Percentiles rank a stretch among this genome's conserved stretches.
Conservation (phyloP, 2,113 vertebrate genomes). For the Lagopus muta region DNA sequence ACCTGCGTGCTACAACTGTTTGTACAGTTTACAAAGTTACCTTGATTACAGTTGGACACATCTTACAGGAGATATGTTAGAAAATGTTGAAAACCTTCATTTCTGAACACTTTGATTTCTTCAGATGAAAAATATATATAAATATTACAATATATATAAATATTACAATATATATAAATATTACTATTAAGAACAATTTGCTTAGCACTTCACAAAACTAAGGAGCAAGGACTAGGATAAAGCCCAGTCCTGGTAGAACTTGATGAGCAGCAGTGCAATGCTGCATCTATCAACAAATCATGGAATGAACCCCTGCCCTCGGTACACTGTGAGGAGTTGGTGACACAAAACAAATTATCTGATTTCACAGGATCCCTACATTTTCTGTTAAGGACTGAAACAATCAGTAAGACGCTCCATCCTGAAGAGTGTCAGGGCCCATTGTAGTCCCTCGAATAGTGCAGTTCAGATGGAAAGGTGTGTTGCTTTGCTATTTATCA, state of each 20-base stretch:
- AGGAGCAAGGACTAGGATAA: neutral
- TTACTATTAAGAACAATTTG: neutral
- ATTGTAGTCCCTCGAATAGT: neutral
- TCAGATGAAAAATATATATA: neutral
- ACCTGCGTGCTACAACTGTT: neutral
- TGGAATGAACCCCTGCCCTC: neutral
- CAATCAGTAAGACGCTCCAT: neutral
- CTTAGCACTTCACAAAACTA: neutral
- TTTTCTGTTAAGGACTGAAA: neutral
- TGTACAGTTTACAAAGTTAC: neutral
- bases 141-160: too few relatives aligned
- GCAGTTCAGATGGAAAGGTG: neutral
- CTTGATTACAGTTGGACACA: constrained; percentile 5
- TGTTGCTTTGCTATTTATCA: neutral
- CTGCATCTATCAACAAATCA: neutral
- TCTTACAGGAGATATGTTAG: neutral
- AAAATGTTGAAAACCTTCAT: neutral
- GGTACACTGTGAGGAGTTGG: neutral
- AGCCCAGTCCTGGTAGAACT: neutral
- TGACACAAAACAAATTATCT: neutral
- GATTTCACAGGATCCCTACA: neutral
- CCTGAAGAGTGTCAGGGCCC: neutral
- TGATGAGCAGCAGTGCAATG: rapidly evolving
- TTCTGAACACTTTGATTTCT: neutral
- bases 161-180: neutral